Base-by-base conservation (phyloP, 2,888 invertebrate species). In the Trachelus tabidus region DNA sequence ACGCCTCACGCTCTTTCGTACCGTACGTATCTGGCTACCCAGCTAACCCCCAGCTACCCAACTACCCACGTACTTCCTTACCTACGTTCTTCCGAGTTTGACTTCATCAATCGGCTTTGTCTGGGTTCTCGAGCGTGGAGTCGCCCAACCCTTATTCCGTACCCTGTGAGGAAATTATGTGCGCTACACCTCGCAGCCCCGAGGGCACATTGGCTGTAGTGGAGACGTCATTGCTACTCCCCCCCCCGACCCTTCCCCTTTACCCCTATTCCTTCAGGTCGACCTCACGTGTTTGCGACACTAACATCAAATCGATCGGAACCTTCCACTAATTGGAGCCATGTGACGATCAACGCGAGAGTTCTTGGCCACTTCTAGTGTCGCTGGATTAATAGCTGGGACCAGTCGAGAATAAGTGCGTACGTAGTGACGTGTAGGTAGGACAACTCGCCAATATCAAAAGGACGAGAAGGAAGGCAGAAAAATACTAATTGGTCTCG, bases 111-210 rank as follows among this genome's bases (percentile, higher is more conserved):
- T 37, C 68, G 77, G 78, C 76, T 78, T 73, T 34, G 34, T 37
- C 37, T 35, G 56, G 23, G 6, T 23, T 56, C 56, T 56, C 56
- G 23, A 56, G 56, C 23, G 9, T 23, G 56, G 40, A 40, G 15
- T 40, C 40, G 15, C 40, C 40, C 40, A 40, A 40, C 40, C 40
- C 40, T 40, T 40, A 40, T 40, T 40, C 40, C 40, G 40, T 12
- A 40, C 34, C 37, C 35, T 34, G 71, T 11, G 75, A 34, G 40
- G 76, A 76, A 79, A 80, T 78, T 80, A 79, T 76, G 75, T 71
- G 31, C 73, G 69, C n/a, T 31, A 68, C 75, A 33, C 75, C 56
- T 30, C 37, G 40, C 71, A 12, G 15, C 40, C 40, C 15, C 15
- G 6, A 15, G 40, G 40, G 15, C 40, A 40, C 40, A 40, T 40